A percentile compares a stretch with the other conserved stretches of the same genome.
phyloP scores from a whole-genome alignment of 2,797 vertebrate genomes.

The Chiropotes sagulatus region DNA sequence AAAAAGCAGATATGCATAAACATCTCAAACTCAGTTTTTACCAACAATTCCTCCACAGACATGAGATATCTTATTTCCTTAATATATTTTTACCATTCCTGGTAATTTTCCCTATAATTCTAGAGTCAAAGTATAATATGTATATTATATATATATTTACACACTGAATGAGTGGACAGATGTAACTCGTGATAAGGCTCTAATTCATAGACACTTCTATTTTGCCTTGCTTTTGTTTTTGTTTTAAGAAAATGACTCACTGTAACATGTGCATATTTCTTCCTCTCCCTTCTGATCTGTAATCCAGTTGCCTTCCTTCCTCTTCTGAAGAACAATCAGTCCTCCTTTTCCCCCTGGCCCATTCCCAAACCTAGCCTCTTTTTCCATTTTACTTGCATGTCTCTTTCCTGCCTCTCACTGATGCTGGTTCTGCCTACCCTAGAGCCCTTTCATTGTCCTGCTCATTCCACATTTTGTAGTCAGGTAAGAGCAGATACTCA shows the following conservation, averaged over 20 bases:
- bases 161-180: not conserved
- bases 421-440: not conserved
- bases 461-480: not conserved
- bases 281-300: slow-evolving; percentile 42
- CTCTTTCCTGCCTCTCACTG: slow-evolving; percentile 36
- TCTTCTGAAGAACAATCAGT: slow-evolving; percentile 39
- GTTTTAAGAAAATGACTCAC: slow-evolving; percentile 69
- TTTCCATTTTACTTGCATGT: slow-evolving; percentile 52
- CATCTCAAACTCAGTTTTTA: not conserved
- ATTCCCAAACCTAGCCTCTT: slow-evolving; percentile 39
- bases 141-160: not conserved
- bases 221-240: slow-evolving; percentile 50
- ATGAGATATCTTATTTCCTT: not conserved
- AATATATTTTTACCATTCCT: slow-evolving; percentile 4
- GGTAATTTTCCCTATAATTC: not conserved
- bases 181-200: not conserved
- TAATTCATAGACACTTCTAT: not conserved
- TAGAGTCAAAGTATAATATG: not conserved
- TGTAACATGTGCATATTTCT: slow-evolving; percentile 12
- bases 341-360: slow-evolving; percentile 43
- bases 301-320: slow-evolving; percentile 61
- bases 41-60: not conserved
- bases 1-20: not conserved
- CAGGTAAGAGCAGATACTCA: not conserved
- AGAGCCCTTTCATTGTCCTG: not conserved